These are phyloP conservation scores for Salticus scenicus DNA, from an alignment of 2,888 invertebrate genomes.

Conservation along the genomic window DNA sequence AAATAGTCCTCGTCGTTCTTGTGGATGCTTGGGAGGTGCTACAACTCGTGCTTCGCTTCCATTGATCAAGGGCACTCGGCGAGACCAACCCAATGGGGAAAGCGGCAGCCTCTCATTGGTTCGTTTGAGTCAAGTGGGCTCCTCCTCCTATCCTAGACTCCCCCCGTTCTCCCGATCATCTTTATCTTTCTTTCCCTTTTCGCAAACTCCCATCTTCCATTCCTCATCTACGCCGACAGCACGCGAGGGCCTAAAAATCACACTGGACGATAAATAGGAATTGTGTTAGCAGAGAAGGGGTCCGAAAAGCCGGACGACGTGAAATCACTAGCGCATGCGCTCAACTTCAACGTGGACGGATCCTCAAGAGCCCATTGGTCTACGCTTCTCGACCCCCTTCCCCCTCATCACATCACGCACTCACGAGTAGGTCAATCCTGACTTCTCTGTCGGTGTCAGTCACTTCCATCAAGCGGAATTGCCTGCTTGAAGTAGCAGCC, in stretches of 20 bases:
- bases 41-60: constrained; percentile 63
- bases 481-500: constrained; percentile 26
- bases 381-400: neutral
- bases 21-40: constrained; percentile 68
- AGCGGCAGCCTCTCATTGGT: constrained; percentile 62
- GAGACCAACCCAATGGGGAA: constrained; percentile 65
- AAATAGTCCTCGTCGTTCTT: constrained; percentile 65
- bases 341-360: constrained; percentile 35
- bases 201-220: constrained; percentile 25
- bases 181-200: constrained; percentile 28
- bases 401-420: constrained; percentile 42
- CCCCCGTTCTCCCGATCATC: neutral
- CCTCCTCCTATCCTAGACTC: constrained; percentile 51
- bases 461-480: constrained; percentile 28
- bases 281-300: constrained; percentile 4
- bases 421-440: constrained; percentile 51
- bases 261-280: constrained; percentile 1
- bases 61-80: constrained; percentile 66
- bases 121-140: constrained; percentile 65
- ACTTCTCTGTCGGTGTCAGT: constrained; percentile 39
- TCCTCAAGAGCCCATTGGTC: constrained; percentile 50
- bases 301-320: neutral
- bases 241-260: constrained; percentile 22
- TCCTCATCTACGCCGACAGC: constrained; percentile 29
- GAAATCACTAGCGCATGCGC: constrained; percentile 50